Base-by-base conservation (phyloP, 2,797 vertebrate species). In the Acestrorhynchus altus region DNA sequence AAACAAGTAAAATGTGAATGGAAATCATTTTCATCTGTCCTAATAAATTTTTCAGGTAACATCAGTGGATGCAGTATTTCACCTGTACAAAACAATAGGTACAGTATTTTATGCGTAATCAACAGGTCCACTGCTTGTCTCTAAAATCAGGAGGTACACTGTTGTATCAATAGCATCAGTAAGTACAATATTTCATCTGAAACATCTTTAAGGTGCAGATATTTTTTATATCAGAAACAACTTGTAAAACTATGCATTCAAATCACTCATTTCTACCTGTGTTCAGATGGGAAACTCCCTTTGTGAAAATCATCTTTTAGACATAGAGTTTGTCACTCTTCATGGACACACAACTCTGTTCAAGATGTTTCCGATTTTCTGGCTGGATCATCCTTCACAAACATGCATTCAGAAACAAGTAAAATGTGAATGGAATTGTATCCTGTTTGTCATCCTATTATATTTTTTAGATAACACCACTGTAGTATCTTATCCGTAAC, bases 301-400 rank as follows among this genome's bases (percentile, higher is more conserved):
- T 35, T n/a, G 9, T 18, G 26, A 52, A n/a, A 69, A 26, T 10
- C 10, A 12, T 24, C 16, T 35, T 31, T 22, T 13, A 6, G 1
- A 4, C 39, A 12, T 20, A 42, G 40, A 74, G 18, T 42, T 5
- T n/a, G 60, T 42, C 16, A 4, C 60, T 64, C 60, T 42, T 64
- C 35, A 64, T 31, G 16, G 60, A 64, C 39, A 64, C 35, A 64
- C 60, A 64, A 18, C 60, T 64, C 16, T 10, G n/a, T 40, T 60
- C 5, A 31, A 7, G 11, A 1, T 26, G 4, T 1, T 11, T 35
- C 15, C 35, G 20, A 4, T 1, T 22, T 18, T 42, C 35, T n/a
- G 20, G 35, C 10, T 64, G 35, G 31, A n/a, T 11, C 20, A 35
- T 0, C 60, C 60, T 39, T 64, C 60, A 20, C n/a, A 42, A 64